Evolutionary conservation across 2,113 vertebrate genomes (phyloP).

Genomic region (Pollachius pollachius): DNA sequence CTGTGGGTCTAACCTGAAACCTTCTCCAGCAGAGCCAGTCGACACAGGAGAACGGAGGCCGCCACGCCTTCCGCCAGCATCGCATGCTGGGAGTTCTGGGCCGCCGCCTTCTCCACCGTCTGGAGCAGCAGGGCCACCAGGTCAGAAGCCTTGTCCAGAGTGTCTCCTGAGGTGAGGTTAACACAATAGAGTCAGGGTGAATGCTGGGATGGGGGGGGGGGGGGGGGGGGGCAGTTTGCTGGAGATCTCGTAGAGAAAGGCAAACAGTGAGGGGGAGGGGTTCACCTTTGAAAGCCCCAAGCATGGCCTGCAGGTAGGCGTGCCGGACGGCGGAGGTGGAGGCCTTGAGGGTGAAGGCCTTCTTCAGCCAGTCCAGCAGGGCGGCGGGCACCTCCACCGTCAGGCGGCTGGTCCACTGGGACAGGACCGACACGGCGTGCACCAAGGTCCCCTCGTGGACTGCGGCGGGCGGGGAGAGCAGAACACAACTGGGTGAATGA

Average conservation of each 20-base stretch:
- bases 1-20: constrained; percentile 78
- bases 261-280: neutral
- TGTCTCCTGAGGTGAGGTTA: constrained; percentile 78
- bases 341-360: constrained; percentile 92
- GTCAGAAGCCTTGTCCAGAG: constrained; percentile 80
- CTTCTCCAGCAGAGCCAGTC: constrained; percentile 81
- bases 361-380: constrained; percentile 90
- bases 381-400: constrained; percentile 83
- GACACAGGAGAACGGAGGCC: constrained; percentile 86
- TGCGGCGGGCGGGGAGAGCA: constrained; percentile 44
- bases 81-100: constrained; percentile 88
- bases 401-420: constrained; percentile 89
- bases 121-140: constrained; percentile 85
- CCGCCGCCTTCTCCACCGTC: constrained; percentile 87
- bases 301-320: constrained; percentile 91
- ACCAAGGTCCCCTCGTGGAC: constrained; percentile 93
- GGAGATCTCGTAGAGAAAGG: neutral
- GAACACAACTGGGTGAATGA: neutral
- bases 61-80: constrained; percentile 84
- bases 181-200: neutral
- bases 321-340: constrained; percentile 90
- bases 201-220: neutral
- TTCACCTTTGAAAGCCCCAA: constrained; percentile 91
- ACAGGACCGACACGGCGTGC: constrained; percentile 86
- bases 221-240: neutral